Base-by-base conservation (phyloP, 2,797 vertebrate species). In the Eleutherodactylus coqui region DNA sequence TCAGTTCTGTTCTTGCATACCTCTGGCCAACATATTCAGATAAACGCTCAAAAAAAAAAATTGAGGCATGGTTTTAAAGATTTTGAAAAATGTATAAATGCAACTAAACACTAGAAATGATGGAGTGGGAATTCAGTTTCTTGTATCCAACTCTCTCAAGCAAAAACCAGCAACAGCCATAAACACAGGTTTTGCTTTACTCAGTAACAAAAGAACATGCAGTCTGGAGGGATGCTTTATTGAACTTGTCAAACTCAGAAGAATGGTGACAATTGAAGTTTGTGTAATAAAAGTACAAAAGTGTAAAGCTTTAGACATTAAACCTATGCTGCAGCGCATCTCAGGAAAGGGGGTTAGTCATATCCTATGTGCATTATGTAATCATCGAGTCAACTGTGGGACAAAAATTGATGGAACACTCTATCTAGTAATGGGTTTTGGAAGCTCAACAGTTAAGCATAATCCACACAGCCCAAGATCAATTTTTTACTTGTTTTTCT, bases 181-280 rank as follows among this genome's bases (percentile, higher is more conserved):
- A 83, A 75, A 87, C 62, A 69, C 49, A 72, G 80, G 72, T 76
- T n/a, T 77, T 69, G 79, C 45, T 75, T 86, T 86, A 64, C 45
- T 13, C 4, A 8, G 21, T 70, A 82, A 82, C 45, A 82, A 82
- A 82, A 58, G 58, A 82, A 77, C 73, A 60, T 53, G 69, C 78
- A 81, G 76, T 24, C 62, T 75, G 27, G 29, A 75, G 47, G 38
- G 38, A 47, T 49, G 62, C 60, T 83, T 83, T 72, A 87, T 83
- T 83, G 77, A 41, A 79, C 60, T 55, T 85, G 77, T 73, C 62
- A 85, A 67, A 24, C 27, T 24, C 17, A 4, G 72, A 32, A 36
- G 8, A 62, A 76, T 38, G 34, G 55, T 49, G 70, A 84, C 49
- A 85, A 70, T 58, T 78, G 47, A 38, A 49, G 75, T 53, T 67